These are phyloP conservation scores for Brachystomella parvula DNA, from an alignment of 1,140 invertebrate species.

Conservation along the genomic window DNA sequence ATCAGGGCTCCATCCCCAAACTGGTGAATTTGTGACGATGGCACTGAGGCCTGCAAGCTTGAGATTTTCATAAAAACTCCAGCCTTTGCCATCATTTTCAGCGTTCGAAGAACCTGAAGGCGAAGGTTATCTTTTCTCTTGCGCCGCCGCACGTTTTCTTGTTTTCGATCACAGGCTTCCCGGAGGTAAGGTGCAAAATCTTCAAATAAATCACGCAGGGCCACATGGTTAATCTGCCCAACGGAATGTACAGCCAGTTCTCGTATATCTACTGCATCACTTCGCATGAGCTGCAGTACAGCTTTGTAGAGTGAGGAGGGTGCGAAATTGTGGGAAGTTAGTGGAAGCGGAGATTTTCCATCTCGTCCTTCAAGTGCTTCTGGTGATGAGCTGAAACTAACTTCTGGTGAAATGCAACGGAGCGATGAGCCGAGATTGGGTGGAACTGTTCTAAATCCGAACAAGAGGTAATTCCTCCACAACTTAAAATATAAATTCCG, in stretches of 20 bases:
- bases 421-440: slow-evolving; percentile 66
- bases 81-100: slow-evolving; percentile 85
- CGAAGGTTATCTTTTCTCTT: slow-evolving; percentile 84
- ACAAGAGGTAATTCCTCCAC: slow-evolving; percentile 93
- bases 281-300: slow-evolving; percentile 76
- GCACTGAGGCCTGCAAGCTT: slow-evolving; percentile 33
- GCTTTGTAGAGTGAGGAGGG: slow-evolving; percentile 83
- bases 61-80: slow-evolving; percentile 83
- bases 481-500: slow-evolving; percentile 84
- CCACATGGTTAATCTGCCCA: slow-evolving; percentile 84
- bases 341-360: slow-evolving; percentile 31
- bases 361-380: slow-evolving; percentile 31
- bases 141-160: slow-evolving; percentile 87
- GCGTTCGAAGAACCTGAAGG: slow-evolving; percentile 77
- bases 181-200: slow-evolving; percentile 83
- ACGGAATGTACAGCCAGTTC: slow-evolving; percentile 87
- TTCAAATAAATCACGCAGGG: slow-evolving; percentile 92
- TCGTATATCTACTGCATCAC: slow-evolving; percentile 83
- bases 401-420: slow-evolving; percentile 83
- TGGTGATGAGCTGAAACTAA: slow-evolving; percentile 59
- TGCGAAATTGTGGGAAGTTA: slow-evolving; percentile 47
- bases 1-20: background rate
- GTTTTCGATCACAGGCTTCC: slow-evolving; percentile 94
- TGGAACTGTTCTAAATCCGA: slow-evolving; percentile 87
- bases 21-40: slow-evolving; percentile 24